Evolutionary conservation across 2,113 vertebrate genomes (phyloP).

Genomic region (Dasypus novemcinctus): DNA sequence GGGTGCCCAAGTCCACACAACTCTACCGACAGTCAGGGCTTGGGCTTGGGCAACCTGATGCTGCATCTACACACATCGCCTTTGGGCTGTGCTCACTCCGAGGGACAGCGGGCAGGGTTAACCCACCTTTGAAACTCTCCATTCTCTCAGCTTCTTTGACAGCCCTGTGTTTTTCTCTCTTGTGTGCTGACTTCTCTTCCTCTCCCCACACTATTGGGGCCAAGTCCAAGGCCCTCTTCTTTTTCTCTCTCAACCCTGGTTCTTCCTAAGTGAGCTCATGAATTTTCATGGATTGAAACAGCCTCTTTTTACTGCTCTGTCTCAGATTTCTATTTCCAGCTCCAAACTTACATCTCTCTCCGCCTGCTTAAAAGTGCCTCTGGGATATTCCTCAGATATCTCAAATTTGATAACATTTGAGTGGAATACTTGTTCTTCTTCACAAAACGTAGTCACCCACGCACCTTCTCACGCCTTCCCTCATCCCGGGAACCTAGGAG

Average conservation of each 20-base stretch:
- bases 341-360: background rate
- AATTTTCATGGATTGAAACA: background rate
- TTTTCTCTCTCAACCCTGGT: background rate
- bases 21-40: background rate
- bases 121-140: background rate
- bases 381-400: background rate
- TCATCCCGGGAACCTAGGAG: background rate
- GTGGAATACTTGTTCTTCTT: background rate
- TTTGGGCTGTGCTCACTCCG: background rate
- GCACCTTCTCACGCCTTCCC: background rate
- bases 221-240: background rate
- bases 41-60: background rate
- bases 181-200: background rate
- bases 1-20: background rate
- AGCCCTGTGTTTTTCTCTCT: background rate
- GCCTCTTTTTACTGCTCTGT: background rate
- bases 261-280: background rate
- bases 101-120: background rate
- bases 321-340: background rate
- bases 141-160: background rate
- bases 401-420: background rate
- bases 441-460: background rate
- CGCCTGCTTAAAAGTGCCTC: background rate
- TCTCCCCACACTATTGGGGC: background rate
- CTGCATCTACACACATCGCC: fast-evolving